A percentile compares a stretch with the other conserved stretches of the same genome.
Evolutionary conservation across 2,113 vertebrate species (phyloP).

Genomic region (Mormyrus lacerda): DNA sequence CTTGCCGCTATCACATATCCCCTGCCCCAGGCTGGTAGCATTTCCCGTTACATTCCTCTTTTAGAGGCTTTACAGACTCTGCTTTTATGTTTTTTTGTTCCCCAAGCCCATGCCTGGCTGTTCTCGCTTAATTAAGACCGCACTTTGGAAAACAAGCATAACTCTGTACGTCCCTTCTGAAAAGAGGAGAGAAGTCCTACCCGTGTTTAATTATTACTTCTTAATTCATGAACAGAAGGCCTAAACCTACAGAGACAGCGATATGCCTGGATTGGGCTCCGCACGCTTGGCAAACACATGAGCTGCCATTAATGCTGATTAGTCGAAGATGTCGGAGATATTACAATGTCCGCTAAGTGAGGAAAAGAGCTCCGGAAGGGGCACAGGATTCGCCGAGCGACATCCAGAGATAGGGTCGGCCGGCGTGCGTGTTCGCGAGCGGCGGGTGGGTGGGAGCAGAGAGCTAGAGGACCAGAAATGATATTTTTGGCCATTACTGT

Average conservation of each 20-base stretch:
- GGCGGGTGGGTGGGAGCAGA: slow-evolving; percentile 42
- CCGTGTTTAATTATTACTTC: slow-evolving; percentile 25
- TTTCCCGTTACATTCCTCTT: background rate
- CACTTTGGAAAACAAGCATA: slow-evolving; percentile 20
- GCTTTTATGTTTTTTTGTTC: background rate
- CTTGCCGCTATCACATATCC: background rate
- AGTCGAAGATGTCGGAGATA: slow-evolving; percentile 6
- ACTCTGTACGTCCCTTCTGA: slow-evolving; percentile 4
- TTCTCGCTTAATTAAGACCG: slow-evolving; percentile 23
- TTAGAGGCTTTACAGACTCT: background rate
- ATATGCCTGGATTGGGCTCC: slow-evolving; percentile 14
- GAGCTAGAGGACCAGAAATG: slow-evolving; percentile 49
- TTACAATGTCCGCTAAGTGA: background rate
- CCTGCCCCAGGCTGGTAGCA: background rate
- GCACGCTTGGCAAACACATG: slow-evolving; percentile 12
- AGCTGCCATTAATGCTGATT: slow-evolving; percentile 13
- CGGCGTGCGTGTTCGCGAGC: slow-evolving; percentile 4
- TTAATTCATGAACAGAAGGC: slow-evolving; percentile 28
- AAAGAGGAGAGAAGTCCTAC: slow-evolving; percentile 14
- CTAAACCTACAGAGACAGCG: slow-evolving; percentile 21
- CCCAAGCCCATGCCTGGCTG: background rate
- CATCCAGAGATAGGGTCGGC: background rate
- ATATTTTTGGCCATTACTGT: slow-evolving; percentile 53
- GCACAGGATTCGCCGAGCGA: background rate
- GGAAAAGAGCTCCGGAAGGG: background rate